Base-by-base conservation (phyloP, 2,113 vertebrate species). In the Salvator merianae region DNA sequence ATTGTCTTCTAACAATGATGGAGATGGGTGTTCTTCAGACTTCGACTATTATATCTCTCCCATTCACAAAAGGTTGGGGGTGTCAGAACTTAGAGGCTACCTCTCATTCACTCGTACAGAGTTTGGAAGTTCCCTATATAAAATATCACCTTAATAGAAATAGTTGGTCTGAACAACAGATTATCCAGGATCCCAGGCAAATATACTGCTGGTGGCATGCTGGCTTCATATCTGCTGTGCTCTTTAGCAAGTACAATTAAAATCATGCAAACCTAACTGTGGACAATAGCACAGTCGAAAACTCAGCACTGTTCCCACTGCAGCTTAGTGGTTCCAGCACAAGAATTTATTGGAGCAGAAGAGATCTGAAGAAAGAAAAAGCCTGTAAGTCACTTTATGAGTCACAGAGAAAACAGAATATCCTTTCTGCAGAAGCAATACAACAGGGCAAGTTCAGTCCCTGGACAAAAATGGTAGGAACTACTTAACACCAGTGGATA, bases 321-420 rank as follows among this genome's bases (percentile, higher is more conserved):
- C 26, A 59, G 69, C 18, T 40, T 62, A 59, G 69, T 82, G 16
- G 69, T n/a, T 63, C 81, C 70, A 74, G 70, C 53, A 63, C 50
- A 82, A 40, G 81, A 40, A 74, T 40, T 73, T 73, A 82, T 82
- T 82, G 81, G 53, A 82, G 70, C 81, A 82, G 53, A 82, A 82
- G 28, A 73, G 34, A 73, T 73, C 40, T 8, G 50, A 43, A 28
- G 34, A 22, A 34, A 59, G 32, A 36, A 50, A 36, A n/a, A 55
- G 55, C 30, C 20, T 32, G 20, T 24, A 62, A 77, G 55, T 62
- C 69, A 82, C 80, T 70, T 82, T 82, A 82, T 82, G 53, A 82
- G 69, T 82, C 80, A 82, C 24, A 82, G 53, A 53, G 50, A 82
- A 72, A 82, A 18, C 36, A 63, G 30, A 82, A 73, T 47, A 36